Evolutionary conservation across 2,113 vertebrate species (phyloP).

Genomic region (Takifugu bimaculatus): DNA sequence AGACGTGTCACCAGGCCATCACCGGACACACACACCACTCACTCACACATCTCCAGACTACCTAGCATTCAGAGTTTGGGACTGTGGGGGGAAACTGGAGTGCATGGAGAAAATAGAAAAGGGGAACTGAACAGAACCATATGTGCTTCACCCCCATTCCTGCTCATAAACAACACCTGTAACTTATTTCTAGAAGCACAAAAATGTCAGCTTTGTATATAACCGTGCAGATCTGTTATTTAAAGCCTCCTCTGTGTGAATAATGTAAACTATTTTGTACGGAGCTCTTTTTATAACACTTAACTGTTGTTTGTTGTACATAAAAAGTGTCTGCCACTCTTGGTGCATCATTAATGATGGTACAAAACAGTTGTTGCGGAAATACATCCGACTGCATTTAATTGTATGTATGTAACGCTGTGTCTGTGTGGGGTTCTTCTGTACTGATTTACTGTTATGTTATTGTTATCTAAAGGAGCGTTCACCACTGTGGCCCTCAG

Average conservation of each 20-base stretch:
- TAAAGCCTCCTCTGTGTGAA: constrained; percentile 43
- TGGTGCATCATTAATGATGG: constrained; percentile 1
- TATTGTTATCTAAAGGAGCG: constrained; percentile 25
- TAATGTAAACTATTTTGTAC: constrained; percentile 43
- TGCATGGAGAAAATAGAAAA: no score
- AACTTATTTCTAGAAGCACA: constrained; percentile 40
- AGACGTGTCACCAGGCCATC: no score
- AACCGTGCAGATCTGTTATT: constrained; percentile 32
- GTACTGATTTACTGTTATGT: constrained; percentile 9
- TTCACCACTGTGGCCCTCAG: constrained; percentile 62
- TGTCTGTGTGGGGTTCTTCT: no score
- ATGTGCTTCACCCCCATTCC: constrained; percentile 6
- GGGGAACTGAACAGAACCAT: no score
- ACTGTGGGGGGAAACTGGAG: no score
- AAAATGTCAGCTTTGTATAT: constrained; percentile 35
- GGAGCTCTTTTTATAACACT: constrained; percentile 21
- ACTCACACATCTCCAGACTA: no score
- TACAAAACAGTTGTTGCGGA: background rate
- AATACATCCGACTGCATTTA: constrained; percentile 1
- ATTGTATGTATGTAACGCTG: no score
- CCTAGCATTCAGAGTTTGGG: no score
- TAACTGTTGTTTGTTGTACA: constrained; percentile 6
- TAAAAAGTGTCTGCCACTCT: background rate
- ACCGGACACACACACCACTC: no score
- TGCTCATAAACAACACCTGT: constrained; percentile 46